phyloP scores from a whole-genome alignment of 2,113 vertebrate species.

The Tetraodon nigroviridis region DNA sequence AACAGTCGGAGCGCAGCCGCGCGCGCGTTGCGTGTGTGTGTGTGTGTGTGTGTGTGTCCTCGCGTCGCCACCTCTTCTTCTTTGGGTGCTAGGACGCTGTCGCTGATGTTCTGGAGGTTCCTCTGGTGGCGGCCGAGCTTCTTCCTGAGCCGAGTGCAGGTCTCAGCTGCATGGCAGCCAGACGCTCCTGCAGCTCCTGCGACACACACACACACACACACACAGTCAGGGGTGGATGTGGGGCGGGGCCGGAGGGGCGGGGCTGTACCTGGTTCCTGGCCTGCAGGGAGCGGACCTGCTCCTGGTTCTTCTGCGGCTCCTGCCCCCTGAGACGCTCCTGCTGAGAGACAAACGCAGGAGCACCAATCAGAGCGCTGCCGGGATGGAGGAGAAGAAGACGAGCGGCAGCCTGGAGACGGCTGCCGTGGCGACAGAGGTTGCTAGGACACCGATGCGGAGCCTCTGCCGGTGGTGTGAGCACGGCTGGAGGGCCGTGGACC shows the following conservation, averaged over 20 bases:
- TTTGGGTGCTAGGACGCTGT: slow-evolving; percentile 78
- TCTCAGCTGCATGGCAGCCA: slow-evolving; percentile 80
- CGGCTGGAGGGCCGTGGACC: too few relatives aligned
- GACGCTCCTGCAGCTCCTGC: slow-evolving; percentile 84
- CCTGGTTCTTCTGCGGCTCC: slow-evolving; percentile 71
- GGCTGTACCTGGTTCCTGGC: slow-evolving; percentile 79
- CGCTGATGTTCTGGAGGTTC: slow-evolving; percentile 78
- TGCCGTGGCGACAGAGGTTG: slow-evolving; percentile 40
- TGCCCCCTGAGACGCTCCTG: slow-evolving; percentile 60
- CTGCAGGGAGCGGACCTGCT: slow-evolving; percentile 73
- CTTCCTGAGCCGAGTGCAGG: slow-evolving; percentile 74
- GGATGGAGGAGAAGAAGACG: too few relatives aligned
- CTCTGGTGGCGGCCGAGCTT: slow-evolving; percentile 78
- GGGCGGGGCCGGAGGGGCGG: neutral
- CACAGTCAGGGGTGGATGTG: neutral
- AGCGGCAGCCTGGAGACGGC: slow-evolving; percentile 44
- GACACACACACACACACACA: neutral
- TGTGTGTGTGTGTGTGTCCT: too few relatives aligned
- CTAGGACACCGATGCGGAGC: slow-evolving; percentile 37
- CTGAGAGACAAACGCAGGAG: slow-evolving; percentile 34
- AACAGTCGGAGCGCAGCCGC: too few relatives aligned
- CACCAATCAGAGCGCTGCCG: neutral
- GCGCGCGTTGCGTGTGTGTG: too few relatives aligned
- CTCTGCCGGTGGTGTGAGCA: too few relatives aligned
- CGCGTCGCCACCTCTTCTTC: slow-evolving; percentile 80